phyloP scores from a whole-genome alignment of 1,140 invertebrate species.

The Cecropterus lyciades region DNA sequence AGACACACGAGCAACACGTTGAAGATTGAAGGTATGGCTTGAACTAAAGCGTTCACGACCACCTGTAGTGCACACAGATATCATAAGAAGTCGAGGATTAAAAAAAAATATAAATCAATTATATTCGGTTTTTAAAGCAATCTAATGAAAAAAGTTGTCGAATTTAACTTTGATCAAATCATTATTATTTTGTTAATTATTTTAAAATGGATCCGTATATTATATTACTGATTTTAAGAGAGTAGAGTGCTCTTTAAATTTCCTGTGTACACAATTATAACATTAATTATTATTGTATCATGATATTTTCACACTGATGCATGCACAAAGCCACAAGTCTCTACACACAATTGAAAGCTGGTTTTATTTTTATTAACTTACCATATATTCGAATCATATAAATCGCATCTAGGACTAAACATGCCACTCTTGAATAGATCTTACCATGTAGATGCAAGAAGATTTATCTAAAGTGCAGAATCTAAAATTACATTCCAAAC shows the following conservation, averaged over 20 bases:
- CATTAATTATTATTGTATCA: slow-evolving; percentile 4
- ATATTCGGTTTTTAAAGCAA: not conserved
- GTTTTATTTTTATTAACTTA: slow-evolving; percentile 14
- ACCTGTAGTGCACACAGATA: slow-evolving; percentile 75
- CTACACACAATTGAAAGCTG: slow-evolving; percentile 15
- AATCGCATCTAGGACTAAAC: slow-evolving; percentile 38
- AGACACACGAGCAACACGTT: slow-evolving; percentile 97
- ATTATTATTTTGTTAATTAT: too few relatives aligned
- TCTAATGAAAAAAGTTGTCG: too few relatives aligned
- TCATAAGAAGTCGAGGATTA: not conserved
- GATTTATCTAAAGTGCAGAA: slow-evolving; percentile 74
- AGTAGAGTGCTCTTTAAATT: too few relatives aligned
- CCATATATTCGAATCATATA: slow-evolving; percentile 25
- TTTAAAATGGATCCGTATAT: too few relatives aligned
- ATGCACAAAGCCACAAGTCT: slow-evolving; percentile 26
- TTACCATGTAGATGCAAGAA: slow-evolving; percentile 67
- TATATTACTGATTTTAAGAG: too few relatives aligned
- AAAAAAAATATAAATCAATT: too few relatives aligned
- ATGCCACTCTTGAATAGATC: slow-evolving; percentile 54
- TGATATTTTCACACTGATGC: slow-evolving; percentile 6
- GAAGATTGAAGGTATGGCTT: slow-evolving; percentile 97
- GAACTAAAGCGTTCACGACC: slow-evolving; percentile 96
- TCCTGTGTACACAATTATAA: too few relatives aligned
- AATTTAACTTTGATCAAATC: too few relatives aligned
- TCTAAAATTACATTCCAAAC: slow-evolving; percentile 70